Conservation (phyloP, 2,888 invertebrate species). For the Drosophila tripunctata region DNA sequence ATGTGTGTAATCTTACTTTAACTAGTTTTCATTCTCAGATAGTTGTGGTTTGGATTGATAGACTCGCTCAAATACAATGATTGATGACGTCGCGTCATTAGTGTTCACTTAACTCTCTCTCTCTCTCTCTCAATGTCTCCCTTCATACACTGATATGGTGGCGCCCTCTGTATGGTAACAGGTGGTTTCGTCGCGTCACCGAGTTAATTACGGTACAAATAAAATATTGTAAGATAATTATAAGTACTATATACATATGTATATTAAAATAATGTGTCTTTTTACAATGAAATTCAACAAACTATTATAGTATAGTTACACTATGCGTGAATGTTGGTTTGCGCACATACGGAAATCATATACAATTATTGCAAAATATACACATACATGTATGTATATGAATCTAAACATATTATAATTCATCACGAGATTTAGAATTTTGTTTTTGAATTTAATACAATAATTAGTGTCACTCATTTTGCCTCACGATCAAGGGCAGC, state of each 20-base stretch:
- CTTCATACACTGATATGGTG: not conserved
- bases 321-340: not conserved
- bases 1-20: not conserved
- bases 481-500: not conserved
- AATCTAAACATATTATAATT: conserved; percentile 26
- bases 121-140: not conserved
- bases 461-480: conserved; percentile 6
- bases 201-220: conserved; percentile 15
- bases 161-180: conserved; percentile 19
- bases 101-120: not conserved
- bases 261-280: conserved; percentile 5
- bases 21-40: not conserved
- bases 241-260: too few relatives aligned
- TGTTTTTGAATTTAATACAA: conserved; percentile 10
- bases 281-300: conserved; percentile 4
- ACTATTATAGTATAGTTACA: not conserved
- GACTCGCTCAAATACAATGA: conserved; percentile 6
- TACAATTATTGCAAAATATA: conserved; percentile 38
- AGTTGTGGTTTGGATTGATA: not conserved
- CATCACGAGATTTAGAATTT: conserved; percentile 40
- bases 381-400: conserved; percentile 18
- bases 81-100: conserved; percentile 24
- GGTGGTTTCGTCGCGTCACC: conserved; percentile 33
- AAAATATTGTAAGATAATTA: conserved; percentile 27
- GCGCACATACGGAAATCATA: conserved; percentile 26